phyloP scores from a whole-genome alignment of 1,140 invertebrate species.

The Mactra quadrangularis region DNA sequence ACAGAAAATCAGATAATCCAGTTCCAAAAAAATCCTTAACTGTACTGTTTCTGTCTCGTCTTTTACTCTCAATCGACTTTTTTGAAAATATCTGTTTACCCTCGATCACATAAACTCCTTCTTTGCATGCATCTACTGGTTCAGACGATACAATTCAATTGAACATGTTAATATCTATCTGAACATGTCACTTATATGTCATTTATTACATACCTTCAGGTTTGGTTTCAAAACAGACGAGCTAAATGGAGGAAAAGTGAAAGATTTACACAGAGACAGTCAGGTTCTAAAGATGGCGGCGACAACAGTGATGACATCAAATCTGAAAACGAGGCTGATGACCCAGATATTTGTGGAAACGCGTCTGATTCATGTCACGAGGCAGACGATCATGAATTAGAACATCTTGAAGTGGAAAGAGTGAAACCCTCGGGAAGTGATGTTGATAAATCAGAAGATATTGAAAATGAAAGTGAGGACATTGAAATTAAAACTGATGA shows the following conservation, averaged over 20 bases:
- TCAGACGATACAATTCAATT: too few species aligned
- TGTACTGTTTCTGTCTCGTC: too few species aligned
- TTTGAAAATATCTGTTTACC: too few species aligned
- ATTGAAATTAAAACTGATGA: neutral
- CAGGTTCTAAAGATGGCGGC: conserved; percentile 81
- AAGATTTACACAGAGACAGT: conserved; percentile 84
- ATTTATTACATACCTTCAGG: conserved; percentile 86
- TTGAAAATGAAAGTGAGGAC: neutral
- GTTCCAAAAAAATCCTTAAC: too few species aligned
- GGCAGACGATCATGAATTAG: conserved; percentile 9
- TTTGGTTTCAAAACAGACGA: conserved; percentile 99
- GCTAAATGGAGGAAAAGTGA: conserved; percentile 97
- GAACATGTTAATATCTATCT: too few species aligned
- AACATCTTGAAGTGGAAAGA: conserved; percentile 35
- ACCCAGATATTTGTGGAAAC: conserved; percentile 54
- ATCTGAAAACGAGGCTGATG: conserved; percentile 55
- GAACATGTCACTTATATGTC: neutral
- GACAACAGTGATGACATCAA: conserved; percentile 48
- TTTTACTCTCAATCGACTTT: too few species aligned
- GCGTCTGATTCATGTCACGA: conserved; percentile 43
- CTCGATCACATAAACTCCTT: too few species aligned
- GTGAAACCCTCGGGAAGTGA: neutral
- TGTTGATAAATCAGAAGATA: neutral
- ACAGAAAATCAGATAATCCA: too few species aligned
- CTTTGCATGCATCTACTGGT: too few species aligned